Evolutionary conservation across 2,113 vertebrate genomes (phyloP).

Genomic region (Stictonetta naevosa): DNA sequence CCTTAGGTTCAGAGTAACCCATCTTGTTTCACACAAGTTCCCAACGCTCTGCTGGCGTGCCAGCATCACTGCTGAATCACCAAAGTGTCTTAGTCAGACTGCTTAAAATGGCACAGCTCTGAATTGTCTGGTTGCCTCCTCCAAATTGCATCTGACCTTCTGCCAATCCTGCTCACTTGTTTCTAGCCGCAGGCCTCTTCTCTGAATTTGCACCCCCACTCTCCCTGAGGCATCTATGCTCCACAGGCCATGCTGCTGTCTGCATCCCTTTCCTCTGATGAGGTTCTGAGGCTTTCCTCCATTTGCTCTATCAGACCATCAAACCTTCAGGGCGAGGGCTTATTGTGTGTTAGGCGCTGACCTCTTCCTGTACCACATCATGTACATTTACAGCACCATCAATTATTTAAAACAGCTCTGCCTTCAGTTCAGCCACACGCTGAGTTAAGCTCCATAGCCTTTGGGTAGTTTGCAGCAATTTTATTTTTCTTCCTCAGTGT

Average conservation of each 20-base stretch:
- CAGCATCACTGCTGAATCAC: slow-evolving; percentile 35
- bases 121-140: slow-evolving; percentile 17
- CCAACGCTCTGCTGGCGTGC: background rate
- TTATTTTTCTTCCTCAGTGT: background rate
- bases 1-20: background rate
- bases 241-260: fast-evolving
- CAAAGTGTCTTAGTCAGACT: slow-evolving; percentile 18
- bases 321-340: background rate
- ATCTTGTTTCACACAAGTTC: background rate
- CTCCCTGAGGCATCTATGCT: background rate
- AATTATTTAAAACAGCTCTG: slow-evolving; percentile 61
- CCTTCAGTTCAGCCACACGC: slow-evolving; percentile 39
- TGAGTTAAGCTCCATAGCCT: slow-evolving; percentile 41
- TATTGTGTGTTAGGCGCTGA: background rate
- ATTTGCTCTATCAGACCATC: background rate
- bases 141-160: slow-evolving; percentile 6
- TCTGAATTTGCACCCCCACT: fast-evolving
- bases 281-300: background rate
- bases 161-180: fast-evolving
- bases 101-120: slow-evolving; percentile 46
- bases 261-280: background rate
- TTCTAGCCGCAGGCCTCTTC: background rate
- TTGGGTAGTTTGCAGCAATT: slow-evolving; percentile 4
- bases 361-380: slow-evolving; percentile 30
- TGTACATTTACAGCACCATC: slow-evolving; percentile 38